Evolutionary conservation across 2,113 vertebrate species (phyloP), one percentile per base, ranked within the genome.

Genomic region (Leptosomus discolor): DNA sequence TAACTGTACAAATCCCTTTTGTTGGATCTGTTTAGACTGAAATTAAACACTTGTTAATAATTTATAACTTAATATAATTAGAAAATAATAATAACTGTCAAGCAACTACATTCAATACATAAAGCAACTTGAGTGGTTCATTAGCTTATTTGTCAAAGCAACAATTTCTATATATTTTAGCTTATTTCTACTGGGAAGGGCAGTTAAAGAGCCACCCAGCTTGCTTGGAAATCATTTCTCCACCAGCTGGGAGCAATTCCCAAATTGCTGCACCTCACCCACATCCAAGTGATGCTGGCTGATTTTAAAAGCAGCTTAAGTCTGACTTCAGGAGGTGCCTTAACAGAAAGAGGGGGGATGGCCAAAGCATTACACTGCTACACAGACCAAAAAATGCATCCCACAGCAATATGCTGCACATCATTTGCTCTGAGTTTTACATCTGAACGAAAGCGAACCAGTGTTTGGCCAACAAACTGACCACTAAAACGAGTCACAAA

Each of bases 41-140:
- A 98, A 98, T 98, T 97, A 97, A 98, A 97, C 95, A 94, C 94
- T 96, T 98, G 97, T 97, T 98, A 98, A 98, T 97, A 98, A 97
- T 98, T 98, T 97, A 97, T 96, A 97, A 97, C 97, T 96, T 97
- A 97, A 97, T 84, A 96, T 95, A 96, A 97, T 97, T 98, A 97
- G 97, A 95, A 95, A 95, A 96, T 96, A 97, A 97, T 95, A 97
- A 92, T 96, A 98, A 97, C 97, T 97, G 97, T 97, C 97, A 98
- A 97, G 96, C 45, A 34, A 79, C 93, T 95, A 46, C 85, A 85
- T 26, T 95, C 94, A 81, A 54, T 82, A 77, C 75, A 97, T 88
- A 97, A 97, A 97, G 93, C 89, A 97, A 97, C 91, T 95, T n/a
- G 88, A 98, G 96, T 96, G 96, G 95, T 85, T 97, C 65, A 93